Base-by-base conservation (phyloP, 2,888 invertebrate species). In the Isoperla grammatica region DNA sequence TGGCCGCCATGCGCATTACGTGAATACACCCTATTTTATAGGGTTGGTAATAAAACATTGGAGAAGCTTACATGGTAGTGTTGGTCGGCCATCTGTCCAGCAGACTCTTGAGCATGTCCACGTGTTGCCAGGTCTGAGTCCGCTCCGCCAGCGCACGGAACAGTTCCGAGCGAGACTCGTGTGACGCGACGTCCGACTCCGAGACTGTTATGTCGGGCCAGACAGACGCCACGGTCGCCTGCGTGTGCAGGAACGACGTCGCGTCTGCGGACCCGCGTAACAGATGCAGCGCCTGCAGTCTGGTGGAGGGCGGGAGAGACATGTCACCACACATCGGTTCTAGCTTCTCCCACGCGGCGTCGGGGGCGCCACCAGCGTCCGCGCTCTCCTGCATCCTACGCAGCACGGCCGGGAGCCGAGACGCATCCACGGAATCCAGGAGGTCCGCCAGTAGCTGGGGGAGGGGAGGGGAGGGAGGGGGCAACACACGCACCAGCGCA, bases 311-410 rank as follows among this genome's bases (percentile, higher is more conserved):
- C 8, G 46, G 19, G 8, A 65, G 50, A 40, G 58, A 59, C 12
- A 37, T 15, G 37, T 65, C 61, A 1, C 61, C 59, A 56, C 64
- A 65, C 2, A 65, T 54, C 11, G 57, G 60, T 43, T 65, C 65
- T 13, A 65, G 20, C 22, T 61, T 39, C 19, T 54, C 50, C 17
- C 13, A 37, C 35, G 15, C 20, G 19, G 20, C 6, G 35, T 12
- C 29, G 15, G 37, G 15, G 39, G n/a, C 29, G 13, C 39, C 48
- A 11, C 37, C 53, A 19, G 42, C 19, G 29, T 53, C 48, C 12
- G 55, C 9, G 37, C 39, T 20, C 13, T 64, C 61, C 15, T 61
- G 58, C 46, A 64, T 43, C 48, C 64, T 54, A 22, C 37, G 20
- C 42, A 64, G 13, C 6, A 64, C 59, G 40, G 61, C 60, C 20